Evolutionary conservation across 2,113 vertebrate species (phyloP).

Genomic region (Vidua chalybeata): DNA sequence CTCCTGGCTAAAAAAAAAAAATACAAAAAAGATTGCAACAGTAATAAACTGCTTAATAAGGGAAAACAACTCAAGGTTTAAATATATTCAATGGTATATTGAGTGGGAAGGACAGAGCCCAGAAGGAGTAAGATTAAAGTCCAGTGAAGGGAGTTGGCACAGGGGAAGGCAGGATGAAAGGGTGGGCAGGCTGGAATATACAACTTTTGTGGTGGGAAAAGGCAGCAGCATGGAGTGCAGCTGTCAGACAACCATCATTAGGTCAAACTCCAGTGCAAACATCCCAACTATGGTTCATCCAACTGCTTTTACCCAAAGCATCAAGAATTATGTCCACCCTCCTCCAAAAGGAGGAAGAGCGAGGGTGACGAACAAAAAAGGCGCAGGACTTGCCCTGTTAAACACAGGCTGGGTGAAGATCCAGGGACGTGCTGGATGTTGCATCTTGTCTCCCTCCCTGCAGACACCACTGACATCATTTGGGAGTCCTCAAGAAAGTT

Average conservation of each 20-base stretch:
- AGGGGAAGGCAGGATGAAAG: neutral
- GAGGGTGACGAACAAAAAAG: neutral
- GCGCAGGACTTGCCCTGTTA: neutral
- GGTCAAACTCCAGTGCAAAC: neutral
- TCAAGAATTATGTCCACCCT: neutral
- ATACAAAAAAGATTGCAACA: neutral
- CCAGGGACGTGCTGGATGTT: neutral
- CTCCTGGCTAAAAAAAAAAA: neutral
- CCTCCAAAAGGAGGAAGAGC: neutral
- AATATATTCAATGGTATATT: slow-evolving; percentile 19
- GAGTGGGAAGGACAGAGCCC: neutral
- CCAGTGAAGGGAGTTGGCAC: neutral
- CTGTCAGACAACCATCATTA: neutral
- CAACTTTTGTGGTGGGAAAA: neutral
- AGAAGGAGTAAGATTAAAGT: neutral
- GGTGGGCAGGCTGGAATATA: neutral
- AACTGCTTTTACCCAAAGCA: neutral
- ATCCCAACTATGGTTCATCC: neutral
- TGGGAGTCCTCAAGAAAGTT: neutral
- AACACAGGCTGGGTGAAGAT: neutral
- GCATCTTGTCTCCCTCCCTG: neutral
- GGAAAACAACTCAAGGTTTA: slow-evolving; percentile 34
- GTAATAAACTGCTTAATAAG: slow-evolving; percentile 56
- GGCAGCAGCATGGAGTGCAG: fast-evolving
- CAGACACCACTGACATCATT: neutral